These are phyloP conservation scores for Aramus guarauna DNA, from an alignment of 2,113 vertebrate genomes.

Conservation along the genomic window DNA sequence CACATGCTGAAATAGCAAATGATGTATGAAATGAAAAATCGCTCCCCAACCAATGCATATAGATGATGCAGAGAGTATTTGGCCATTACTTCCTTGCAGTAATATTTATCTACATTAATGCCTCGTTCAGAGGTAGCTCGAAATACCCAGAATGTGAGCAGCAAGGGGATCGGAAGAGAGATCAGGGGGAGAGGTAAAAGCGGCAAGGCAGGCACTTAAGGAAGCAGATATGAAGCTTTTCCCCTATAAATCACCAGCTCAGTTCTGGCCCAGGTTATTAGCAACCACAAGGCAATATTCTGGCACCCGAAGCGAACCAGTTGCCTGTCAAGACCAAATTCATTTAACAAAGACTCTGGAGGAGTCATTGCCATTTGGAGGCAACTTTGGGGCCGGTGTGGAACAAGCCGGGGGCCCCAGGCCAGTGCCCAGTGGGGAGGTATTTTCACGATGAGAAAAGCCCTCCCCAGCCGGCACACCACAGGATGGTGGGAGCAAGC, in stretches of 20 bases:
- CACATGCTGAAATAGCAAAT: constrained; percentile 56
- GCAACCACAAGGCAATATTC: background rate
- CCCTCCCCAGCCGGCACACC: background rate
- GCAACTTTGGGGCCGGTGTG: fast-evolving
- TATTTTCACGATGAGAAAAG: background rate
- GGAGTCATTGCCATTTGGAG: background rate
- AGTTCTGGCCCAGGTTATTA: background rate
- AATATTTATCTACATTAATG: constrained; percentile 62
- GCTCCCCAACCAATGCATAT: constrained; percentile 33
- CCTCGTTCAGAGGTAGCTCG: constrained; percentile 24
- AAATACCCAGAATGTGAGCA: constrained; percentile 1
- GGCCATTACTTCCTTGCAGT: constrained; percentile 37
- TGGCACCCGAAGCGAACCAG: background rate
- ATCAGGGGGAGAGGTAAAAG: background rate
- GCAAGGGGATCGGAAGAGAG: background rate
- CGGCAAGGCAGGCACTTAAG: background rate
- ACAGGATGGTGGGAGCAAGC: background rate
- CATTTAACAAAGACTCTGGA: background rate
- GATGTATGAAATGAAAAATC: constrained; percentile 67
- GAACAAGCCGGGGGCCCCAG: background rate
- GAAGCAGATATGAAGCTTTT: background rate
- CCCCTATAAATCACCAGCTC: background rate
- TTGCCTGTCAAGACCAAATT: background rate
- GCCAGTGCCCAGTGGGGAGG: background rate
- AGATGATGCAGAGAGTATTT: constrained; percentile 48